These are phyloP conservation scores for Paedocypris sp. DNA, from an alignment of 2,113 vertebrate genomes.

Conservation along the genomic window DNA sequence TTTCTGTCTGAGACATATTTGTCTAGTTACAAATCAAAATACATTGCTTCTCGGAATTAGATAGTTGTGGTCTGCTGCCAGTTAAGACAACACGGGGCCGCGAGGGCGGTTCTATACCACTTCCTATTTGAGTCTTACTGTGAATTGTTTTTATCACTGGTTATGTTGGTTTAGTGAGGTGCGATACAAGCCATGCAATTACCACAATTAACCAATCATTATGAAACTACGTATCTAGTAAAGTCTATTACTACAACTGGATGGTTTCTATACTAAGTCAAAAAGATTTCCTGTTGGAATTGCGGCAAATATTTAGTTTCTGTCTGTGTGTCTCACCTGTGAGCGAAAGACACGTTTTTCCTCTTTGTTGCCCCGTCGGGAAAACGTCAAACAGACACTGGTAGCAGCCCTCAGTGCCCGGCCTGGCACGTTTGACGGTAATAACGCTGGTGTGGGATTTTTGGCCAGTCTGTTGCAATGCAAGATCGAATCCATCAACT, in stretches of 20 bases:
- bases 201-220: neutral
- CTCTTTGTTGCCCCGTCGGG: constrained; percentile 44
- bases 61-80: neutral
- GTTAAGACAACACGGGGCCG: neutral
- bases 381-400: constrained; percentile 56
- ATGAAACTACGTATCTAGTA: neutral
- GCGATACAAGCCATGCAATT: too few relatives aligned
- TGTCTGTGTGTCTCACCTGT: constrained; percentile 48
- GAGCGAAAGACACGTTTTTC: constrained; percentile 47
- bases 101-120: neutral
- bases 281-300: too few relatives aligned
- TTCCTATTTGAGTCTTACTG: constrained; percentile 1
- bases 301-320: too few relatives aligned
- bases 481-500: constrained; percentile 36
- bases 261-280: too few relatives aligned
- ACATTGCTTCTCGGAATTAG: neutral
- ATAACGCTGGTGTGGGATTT: constrained; percentile 43
- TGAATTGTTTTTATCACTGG: neutral
- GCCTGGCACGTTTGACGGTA: constrained; percentile 39
- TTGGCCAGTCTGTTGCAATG: neutral
- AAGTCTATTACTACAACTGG: too few relatives aligned
- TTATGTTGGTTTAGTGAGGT: neutral
- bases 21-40: neutral
- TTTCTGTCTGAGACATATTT: neutral
- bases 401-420: constrained; percentile 54